These are phyloP conservation scores for Etheostoma cragini DNA, from an alignment of 2,113 vertebrate species.

Conservation along the genomic window DNA sequence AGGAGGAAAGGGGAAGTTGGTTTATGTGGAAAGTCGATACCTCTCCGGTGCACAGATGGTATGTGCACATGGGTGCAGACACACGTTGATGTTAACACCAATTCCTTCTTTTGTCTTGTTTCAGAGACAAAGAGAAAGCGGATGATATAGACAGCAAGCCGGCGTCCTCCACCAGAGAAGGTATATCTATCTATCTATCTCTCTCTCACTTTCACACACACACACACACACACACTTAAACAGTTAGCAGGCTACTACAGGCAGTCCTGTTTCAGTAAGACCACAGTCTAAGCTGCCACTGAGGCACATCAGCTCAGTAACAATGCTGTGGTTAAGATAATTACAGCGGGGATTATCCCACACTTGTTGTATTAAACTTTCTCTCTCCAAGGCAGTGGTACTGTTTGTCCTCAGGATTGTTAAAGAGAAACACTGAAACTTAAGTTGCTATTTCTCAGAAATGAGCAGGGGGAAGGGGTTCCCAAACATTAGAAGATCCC, in stretches of 20 bases:
- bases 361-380: slow-evolving; percentile 51
- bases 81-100: background rate
- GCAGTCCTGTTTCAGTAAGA: slow-evolving; percentile 25
- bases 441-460: background rate
- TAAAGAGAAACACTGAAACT: background rate
- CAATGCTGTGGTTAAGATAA: slow-evolving; percentile 48
- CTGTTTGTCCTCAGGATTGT: slow-evolving; percentile 15
- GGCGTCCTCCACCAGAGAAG: slow-evolving; percentile 80
- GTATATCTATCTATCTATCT: too few species aligned
- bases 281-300: slow-evolving; percentile 29
- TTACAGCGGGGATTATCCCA: slow-evolving; percentile 56
- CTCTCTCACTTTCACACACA: too few species aligned
- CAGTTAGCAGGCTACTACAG: background rate
- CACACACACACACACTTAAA: background rate
- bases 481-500: background rate
- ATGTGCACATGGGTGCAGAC: background rate
- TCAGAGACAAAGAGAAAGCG: slow-evolving; percentile 76
- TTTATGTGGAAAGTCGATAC: slow-evolving; percentile 35
- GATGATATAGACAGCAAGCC: slow-evolving; percentile 79
- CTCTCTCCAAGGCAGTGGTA: background rate
- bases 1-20: slow-evolving; percentile 29
- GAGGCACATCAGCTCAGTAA: slow-evolving; percentile 29
- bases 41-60: background rate
- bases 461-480: too few species aligned
- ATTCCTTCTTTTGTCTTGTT: slow-evolving; percentile 42